Conservation (phyloP, 2,888 invertebrate species). For the Sphaeridia pumilis region DNA sequence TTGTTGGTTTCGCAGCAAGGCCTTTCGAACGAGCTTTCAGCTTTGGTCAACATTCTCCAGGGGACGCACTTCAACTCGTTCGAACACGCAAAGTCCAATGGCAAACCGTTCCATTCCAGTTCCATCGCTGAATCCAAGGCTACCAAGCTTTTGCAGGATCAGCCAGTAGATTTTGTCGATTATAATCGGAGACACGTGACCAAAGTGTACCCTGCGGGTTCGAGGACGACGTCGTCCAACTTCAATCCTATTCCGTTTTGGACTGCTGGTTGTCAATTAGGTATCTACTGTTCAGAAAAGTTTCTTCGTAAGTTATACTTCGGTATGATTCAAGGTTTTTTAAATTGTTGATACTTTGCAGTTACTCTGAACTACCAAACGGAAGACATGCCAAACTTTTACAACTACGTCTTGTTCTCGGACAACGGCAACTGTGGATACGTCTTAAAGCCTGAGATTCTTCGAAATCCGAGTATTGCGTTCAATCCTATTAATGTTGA, state of each 20-base stretch:
- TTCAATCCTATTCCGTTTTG: constrained; percentile 47
- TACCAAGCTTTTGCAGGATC: constrained; percentile 39
- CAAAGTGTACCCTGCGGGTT: constrained; percentile 46
- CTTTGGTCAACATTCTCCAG: constrained; percentile 34
- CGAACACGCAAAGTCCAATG: constrained; percentile 42
- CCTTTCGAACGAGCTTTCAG: constrained; percentile 27
- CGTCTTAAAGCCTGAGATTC: constrained; percentile 47
- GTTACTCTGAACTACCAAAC: constrained; percentile 52
- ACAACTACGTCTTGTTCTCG: constrained; percentile 45
- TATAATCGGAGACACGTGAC: constrained; percentile 42
- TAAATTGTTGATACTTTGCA: too few relatives aligned
- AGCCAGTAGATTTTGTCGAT: constrained; percentile 39
- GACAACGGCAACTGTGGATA: constrained; percentile 50
- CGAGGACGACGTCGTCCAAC: constrained; percentile 48
- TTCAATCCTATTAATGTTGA: constrained; percentile 24
- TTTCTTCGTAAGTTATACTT: too few relatives aligned
- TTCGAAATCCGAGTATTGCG: constrained; percentile 37
- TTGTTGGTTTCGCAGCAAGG: constrained; percentile 28
- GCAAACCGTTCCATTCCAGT: constrained; percentile 43
- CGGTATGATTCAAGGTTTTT: too few relatives aligned
- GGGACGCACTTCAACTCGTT: constrained; percentile 35
- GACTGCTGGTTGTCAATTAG: constrained; percentile 49
- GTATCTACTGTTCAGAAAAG: constrained; percentile 38
- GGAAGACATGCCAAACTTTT: constrained; percentile 43
- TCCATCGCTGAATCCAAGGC: constrained; percentile 46